phyloP scores from a whole-genome alignment of 2,888 invertebrate species.

The Eilema sororculum region DNA sequence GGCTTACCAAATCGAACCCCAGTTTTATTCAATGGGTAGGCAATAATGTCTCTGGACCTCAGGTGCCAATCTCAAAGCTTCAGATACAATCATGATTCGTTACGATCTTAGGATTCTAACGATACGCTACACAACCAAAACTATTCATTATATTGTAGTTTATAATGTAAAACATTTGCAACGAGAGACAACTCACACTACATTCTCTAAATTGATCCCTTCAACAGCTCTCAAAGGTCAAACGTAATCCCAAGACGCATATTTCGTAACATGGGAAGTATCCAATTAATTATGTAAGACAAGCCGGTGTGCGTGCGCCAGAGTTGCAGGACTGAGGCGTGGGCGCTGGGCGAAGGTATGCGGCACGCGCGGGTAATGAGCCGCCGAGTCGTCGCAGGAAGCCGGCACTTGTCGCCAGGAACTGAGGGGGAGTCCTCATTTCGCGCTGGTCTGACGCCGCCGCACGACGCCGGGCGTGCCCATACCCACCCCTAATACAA shows the following conservation, averaged over 20 bases:
- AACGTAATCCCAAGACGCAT: conserved; percentile 27
- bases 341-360: conserved; percentile 52
- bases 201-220: not conserved
- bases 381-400: conserved; percentile 46
- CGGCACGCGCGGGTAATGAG: conserved; percentile 55
- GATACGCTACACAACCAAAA: not conserved
- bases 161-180: too few relatives aligned
- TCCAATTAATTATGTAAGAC: conserved; percentile 54
- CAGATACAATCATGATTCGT: too few relatives aligned
- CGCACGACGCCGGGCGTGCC: conserved; percentile 17
- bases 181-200: too few relatives aligned
- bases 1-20: too few relatives aligned
- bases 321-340: conserved; percentile 39
- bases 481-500: not conserved
- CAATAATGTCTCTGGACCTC: too few relatives aligned
- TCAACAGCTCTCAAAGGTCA: conserved; percentile 10
- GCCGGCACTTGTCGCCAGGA: conserved; percentile 56
- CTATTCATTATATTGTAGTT: too few relatives aligned
- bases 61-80: too few relatives aligned
- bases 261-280: conserved; percentile 37
- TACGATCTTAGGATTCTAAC: too few relatives aligned
- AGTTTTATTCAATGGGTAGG: too few relatives aligned
- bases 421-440: conserved; percentile 45
- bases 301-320: conserved; percentile 38
- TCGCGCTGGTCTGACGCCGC: conserved; percentile 48